Evolutionary conservation across 1,140 invertebrate species (phyloP), one percentile per base, ranked within the genome.

Genomic region (Drosophila varians): DNA sequence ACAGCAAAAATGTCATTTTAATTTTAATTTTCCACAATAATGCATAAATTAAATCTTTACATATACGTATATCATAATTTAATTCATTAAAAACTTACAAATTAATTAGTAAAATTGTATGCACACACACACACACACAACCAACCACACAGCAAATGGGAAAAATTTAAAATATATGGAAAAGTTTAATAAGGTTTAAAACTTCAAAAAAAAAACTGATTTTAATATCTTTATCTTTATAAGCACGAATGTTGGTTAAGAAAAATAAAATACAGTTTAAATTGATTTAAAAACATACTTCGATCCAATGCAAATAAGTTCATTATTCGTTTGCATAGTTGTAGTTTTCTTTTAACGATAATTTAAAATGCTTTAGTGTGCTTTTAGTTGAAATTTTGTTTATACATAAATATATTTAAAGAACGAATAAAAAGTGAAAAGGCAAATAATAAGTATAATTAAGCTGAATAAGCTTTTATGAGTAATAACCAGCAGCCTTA

Each of bases 31-130:
- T n/a, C 25, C 40, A 48, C 53, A 48, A 28, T 31, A 47, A 58
- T 51, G 9, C 28, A 46, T 38, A 38, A 51, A 77, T 38, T 45
- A 61, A 84, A 58, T 40, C 40, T 62, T 55, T 55, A 55, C 26
- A 57, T 56, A 72, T 38, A 78, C 46, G 54, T 62, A 74, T 75
- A 79, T 46, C 77, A 69, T 77, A 77, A 74, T 53, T 77, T 82
- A 64, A 77, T 66, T 74, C 68, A 79, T 61, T 79, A 76, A 69
- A 55, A 54, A 68, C 55, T 61, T 58, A 80, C 74, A 76, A 86
- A 62, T 80, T 84, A 84, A 84, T 84, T 84, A 84, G 80, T 86
- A 80, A 80, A 84, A 86, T 84, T 84, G 46, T 86, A 82, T 77
- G 58, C 38, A 76, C 62, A 79, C 48, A 62, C 45, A 52, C 26